Percentiles rank a stretch among this genome's conserved stretches.
Evolutionary conservation across 2,113 vertebrate species (phyloP).

Genomic region (Todiramphus chloris): DNA sequence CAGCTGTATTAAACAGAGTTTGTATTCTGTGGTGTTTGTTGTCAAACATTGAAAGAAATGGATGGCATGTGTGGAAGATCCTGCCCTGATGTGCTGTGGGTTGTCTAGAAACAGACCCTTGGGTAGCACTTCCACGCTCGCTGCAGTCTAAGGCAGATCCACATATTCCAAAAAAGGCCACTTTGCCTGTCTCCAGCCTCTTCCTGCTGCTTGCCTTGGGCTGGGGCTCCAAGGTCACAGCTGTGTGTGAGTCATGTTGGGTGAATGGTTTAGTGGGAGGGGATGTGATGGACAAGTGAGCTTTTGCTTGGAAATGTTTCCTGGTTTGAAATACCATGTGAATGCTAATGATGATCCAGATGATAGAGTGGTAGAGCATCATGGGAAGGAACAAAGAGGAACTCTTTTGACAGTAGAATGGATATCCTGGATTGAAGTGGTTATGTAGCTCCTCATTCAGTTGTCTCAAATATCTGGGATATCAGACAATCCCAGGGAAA

Average conservation of each 20-base stretch:
- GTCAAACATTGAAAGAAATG: too few species aligned
- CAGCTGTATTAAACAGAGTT: not conserved
- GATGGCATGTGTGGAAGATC: not conserved
- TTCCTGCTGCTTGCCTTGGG: not conserved
- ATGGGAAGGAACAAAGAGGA: not conserved
- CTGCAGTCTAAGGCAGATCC: not conserved
- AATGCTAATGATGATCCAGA: not conserved
- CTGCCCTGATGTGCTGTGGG: not conserved
- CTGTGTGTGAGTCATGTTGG: not conserved
- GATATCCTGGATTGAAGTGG: not conserved
- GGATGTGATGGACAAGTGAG: not conserved
- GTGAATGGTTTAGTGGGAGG: not conserved
- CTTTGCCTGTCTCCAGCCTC: not conserved
- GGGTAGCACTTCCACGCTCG: accelerated
- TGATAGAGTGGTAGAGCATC: not conserved
- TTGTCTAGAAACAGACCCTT: not conserved
- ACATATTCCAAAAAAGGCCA: not conserved
- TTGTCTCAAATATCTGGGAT: not conserved
- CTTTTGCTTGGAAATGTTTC: not conserved
- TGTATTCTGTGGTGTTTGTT: not conserved
- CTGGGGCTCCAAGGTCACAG: not conserved
- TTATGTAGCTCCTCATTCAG: not conserved
- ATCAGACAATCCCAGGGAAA: not conserved
- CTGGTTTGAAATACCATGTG: not conserved
- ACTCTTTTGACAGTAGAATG: not conserved